phyloP scores from a whole-genome alignment of 2,888 invertebrate genomes.

The Ormyrus rosae region DNA sequence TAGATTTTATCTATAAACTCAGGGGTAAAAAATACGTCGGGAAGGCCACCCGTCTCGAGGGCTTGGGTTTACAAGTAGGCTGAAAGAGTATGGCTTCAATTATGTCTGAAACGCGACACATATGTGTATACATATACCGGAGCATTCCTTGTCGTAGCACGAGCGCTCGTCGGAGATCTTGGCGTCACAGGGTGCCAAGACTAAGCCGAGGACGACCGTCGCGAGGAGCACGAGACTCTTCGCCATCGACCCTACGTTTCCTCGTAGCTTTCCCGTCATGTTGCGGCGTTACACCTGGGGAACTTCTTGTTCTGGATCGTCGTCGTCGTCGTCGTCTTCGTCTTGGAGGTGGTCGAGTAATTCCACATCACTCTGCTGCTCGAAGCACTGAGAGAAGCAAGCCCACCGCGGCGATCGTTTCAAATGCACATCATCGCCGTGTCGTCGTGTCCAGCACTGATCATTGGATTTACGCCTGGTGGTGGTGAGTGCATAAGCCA shows the following conservation, averaged over 20 bases:
- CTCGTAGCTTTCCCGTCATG: slow-evolving; percentile 22
- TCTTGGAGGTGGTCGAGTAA: background rate
- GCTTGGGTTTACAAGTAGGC: slow-evolving; percentile 55
- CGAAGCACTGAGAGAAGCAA: slow-evolving; percentile 7
- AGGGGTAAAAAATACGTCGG: slow-evolving; percentile 50
- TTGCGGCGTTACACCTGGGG: slow-evolving; percentile 2
- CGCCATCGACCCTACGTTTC: background rate
- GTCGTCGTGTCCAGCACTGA: slow-evolving; percentile 22
- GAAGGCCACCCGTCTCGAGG: slow-evolving; percentile 13
- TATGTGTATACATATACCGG: slow-evolving; percentile 78
- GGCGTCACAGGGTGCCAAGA: slow-evolving; percentile 29
- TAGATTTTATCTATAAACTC: background rate
- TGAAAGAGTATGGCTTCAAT: slow-evolving; percentile 71
- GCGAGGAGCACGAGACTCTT: slow-evolving; percentile 10
- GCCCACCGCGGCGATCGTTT: slow-evolving; percentile 3
- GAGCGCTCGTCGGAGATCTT: slow-evolving; percentile 81
- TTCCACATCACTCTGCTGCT: slow-evolving; percentile 38
- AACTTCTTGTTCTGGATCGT: slow-evolving; percentile 11
- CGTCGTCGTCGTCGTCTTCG: slow-evolving; percentile 15
- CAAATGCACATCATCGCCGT: slow-evolving; percentile 9
- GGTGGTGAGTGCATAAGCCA: background rate
- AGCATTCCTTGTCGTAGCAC: slow-evolving; percentile 85
- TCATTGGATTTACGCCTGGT: slow-evolving; percentile 15
- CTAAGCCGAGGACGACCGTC: slow-evolving; percentile 6
- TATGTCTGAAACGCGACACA: background rate